Conservation (phyloP, 1,140 invertebrate genomes). For the Sitobion miscanthi region DNA sequence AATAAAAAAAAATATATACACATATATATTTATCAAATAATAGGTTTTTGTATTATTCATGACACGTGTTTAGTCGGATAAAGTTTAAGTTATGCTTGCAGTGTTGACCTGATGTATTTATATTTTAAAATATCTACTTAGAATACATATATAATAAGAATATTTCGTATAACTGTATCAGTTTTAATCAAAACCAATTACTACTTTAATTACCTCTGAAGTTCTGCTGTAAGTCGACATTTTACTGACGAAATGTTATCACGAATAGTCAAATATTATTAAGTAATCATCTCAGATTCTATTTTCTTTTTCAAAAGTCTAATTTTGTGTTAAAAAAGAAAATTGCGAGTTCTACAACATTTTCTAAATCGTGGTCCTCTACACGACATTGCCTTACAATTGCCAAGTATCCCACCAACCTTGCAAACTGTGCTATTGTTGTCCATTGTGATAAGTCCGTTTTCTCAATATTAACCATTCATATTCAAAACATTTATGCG, state of each 20-base stretch:
- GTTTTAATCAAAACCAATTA: neutral
- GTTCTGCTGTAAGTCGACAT: neutral
- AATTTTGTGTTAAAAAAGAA: too few relatives aligned
- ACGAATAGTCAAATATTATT: neutral
- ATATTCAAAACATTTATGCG: neutral
- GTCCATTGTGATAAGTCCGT: too few relatives aligned
- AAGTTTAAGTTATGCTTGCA: neutral
- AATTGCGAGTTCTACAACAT: neutral
- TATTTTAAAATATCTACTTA: neutral
- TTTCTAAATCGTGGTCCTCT: too few relatives aligned
- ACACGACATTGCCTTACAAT: neutral
- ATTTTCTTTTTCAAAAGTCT: too few relatives aligned
- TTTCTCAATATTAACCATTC: neutral
- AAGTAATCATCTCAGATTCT: too few relatives aligned
- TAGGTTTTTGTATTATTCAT: too few relatives aligned
- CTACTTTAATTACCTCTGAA: neutral
- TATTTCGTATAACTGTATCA: neutral
- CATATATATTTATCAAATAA: too few relatives aligned
- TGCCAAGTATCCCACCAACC: neutral
- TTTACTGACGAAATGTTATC: neutral
- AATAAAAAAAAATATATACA: too few relatives aligned
- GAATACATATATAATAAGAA: neutral
- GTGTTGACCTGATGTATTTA: neutral
- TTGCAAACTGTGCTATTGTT: neutral
- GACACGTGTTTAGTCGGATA: neutral